Evolutionary conservation across 2,888 invertebrate genomes (phyloP).

Genomic region (Tortrix viridana): DNA sequence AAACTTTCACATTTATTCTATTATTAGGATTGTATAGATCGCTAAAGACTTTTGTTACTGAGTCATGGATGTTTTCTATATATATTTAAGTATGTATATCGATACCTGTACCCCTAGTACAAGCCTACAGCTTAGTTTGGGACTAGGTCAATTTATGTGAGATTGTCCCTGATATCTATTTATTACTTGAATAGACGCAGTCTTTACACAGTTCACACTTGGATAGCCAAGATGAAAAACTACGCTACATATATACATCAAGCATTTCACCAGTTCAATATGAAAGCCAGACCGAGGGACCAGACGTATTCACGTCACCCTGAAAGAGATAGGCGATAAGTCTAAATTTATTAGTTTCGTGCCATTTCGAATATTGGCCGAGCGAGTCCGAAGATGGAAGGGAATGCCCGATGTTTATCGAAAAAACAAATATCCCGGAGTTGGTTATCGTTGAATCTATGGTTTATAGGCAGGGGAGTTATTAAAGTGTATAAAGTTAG

Average conservation of each 20-base stretch:
- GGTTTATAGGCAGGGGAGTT: constrained; percentile 28
- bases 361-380: constrained; percentile 11
- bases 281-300: neutral
- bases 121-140: too few relatives aligned
- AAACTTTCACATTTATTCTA: too few relatives aligned
- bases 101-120: too few relatives aligned
- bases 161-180: too few relatives aligned
- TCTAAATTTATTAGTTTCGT: constrained; percentile 28
- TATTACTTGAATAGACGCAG: neutral
- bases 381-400: constrained; percentile 3
- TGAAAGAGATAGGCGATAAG: constrained; percentile 23
- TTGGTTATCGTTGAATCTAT: constrained; percentile 23
- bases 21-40: too few relatives aligned
- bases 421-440: constrained; percentile 25
- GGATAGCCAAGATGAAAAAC: neutral
- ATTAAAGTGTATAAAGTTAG: constrained; percentile 5
- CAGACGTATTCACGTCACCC: constrained; percentile 20
- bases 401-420: constrained; percentile 24
- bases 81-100: too few relatives aligned
- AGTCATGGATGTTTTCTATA: too few relatives aligned
- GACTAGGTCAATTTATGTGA: too few relatives aligned
- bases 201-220: too few relatives aligned
- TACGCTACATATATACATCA: neutral
- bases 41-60: too few relatives aligned
- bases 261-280: constrained; percentile 3